A percentile compares a stretch with the other conserved stretches of the same genome.
phyloP scores from a whole-genome alignment of 2,888 invertebrate genomes.

The Limnephilus marmoratus region DNA sequence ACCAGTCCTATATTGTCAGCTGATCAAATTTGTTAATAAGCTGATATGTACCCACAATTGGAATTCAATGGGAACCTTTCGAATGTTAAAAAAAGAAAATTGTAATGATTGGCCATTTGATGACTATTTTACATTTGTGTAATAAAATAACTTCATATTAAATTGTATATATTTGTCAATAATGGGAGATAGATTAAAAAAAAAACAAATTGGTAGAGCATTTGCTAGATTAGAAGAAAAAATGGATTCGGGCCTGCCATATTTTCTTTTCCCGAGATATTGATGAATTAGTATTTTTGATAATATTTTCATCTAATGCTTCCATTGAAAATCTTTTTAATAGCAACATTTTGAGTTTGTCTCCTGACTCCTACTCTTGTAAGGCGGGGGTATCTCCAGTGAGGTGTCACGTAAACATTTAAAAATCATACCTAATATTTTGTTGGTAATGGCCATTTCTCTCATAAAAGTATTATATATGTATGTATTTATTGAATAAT shows the following conservation, averaged over 20 bases:
- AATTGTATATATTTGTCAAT: not conserved
- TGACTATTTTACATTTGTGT: no score
- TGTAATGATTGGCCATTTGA: no score
- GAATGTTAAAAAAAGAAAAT: no score
- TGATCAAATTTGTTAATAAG: no score
- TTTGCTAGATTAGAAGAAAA: not conserved
- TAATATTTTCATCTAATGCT: not conserved
- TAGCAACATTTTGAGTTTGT: not conserved
- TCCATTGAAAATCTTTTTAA: not conserved
- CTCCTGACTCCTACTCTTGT: not conserved
- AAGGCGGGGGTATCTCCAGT: not conserved
- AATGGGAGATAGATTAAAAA: not conserved
- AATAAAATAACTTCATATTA: not conserved
- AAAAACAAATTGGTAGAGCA: not conserved
- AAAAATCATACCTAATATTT: not conserved
- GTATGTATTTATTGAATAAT: not conserved
- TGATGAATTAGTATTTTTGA: not conserved
- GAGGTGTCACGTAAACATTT: not conserved
- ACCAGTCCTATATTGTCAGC: no score
- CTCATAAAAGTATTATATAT: not conserved
- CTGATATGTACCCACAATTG: no score
- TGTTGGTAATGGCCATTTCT: not conserved
- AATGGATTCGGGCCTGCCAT: not conserved
- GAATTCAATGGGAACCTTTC: no score
- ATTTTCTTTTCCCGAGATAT: not conserved